Conservation (phyloP, 1,140 invertebrate genomes). For the Drosophila pectinifera region DNA sequence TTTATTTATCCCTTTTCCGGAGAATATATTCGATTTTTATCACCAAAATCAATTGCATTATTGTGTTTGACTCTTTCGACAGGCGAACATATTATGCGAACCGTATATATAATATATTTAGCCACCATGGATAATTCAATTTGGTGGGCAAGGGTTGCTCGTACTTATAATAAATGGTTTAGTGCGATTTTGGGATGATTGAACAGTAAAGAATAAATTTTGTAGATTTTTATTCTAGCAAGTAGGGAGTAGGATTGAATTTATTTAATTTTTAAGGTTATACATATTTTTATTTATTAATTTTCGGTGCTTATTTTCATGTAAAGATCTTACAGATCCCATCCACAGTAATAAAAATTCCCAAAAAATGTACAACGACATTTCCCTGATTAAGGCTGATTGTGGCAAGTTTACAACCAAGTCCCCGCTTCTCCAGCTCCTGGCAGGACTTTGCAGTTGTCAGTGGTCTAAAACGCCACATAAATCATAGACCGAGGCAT, state of each 20-base stretch:
- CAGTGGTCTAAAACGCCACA: slow-evolving; percentile 70
- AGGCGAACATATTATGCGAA: slow-evolving; percentile 29
- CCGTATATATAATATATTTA: slow-evolving; percentile 50
- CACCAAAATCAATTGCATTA: slow-evolving; percentile 82
- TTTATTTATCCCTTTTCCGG: slow-evolving; percentile 47
- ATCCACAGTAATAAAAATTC: neutral
- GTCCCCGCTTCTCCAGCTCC: neutral
- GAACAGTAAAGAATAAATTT: neutral
- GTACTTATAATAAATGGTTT: slow-evolving; percentile 11
- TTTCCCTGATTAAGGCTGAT: slow-evolving; percentile 49
- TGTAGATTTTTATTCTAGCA: neutral
- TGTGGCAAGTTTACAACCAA: slow-evolving; percentile 39
- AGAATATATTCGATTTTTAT: slow-evolving; percentile 80
- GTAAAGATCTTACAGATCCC: neutral
- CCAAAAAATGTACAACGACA: slow-evolving; percentile 7
- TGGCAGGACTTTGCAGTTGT: slow-evolving; percentile 45
- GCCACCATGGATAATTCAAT: slow-evolving; percentile 76
- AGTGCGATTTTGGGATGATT: slow-evolving; percentile 8
- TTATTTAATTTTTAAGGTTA: neutral
- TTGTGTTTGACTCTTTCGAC: slow-evolving; percentile 65
- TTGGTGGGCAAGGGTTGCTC: slow-evolving; percentile 41
- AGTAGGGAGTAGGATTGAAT: neutral
- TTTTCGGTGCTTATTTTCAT: neutral
- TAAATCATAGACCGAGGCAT: slow-evolving; percentile 74
- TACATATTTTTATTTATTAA: neutral